Percentiles rank a stretch among this genome's conserved stretches.
These are phyloP conservation scores for Dryobotodes eremita DNA, from an alignment of 2,888 invertebrate species.

Conservation along the genomic window DNA sequence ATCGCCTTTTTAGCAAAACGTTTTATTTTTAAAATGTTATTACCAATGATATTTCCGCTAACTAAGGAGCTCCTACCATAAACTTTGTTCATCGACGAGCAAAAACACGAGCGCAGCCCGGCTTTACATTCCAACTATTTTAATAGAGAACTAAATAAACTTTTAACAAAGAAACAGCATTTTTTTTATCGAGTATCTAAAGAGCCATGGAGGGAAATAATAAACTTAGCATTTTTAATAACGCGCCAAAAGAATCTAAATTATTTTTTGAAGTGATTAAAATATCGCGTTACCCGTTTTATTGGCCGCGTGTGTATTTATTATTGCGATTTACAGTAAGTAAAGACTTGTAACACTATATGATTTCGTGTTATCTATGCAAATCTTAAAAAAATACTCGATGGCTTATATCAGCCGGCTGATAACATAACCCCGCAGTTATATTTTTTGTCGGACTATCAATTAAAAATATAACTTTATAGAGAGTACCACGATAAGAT, in stretches of 20 bases:
- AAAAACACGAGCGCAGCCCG: conserved; percentile 39
- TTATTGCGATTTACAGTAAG: conserved; percentile 31
- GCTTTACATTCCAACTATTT: conserved; percentile 52
- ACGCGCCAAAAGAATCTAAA: conserved; percentile 37
- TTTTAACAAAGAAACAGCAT: conserved; percentile 46
- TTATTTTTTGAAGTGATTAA: conserved; percentile 43
- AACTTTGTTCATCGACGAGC: conserved; percentile 38
- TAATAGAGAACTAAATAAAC: conserved; percentile 48
- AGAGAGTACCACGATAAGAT: conserved; percentile 20
- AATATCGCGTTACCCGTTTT: conserved; percentile 39
- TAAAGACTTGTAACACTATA: conserved; percentile 24
- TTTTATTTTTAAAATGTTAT: conserved; percentile 31
- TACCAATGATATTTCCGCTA: conserved; percentile 39
- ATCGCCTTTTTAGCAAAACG: conserved; percentile 21
- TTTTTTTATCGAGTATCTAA: conserved; percentile 50
- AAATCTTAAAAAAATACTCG: conserved; percentile 21
- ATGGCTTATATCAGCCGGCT: not conserved
- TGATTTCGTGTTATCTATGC: conserved; percentile 11
- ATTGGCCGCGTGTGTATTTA: conserved; percentile 31
- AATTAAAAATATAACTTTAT: conserved; percentile 32
- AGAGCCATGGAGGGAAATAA: conserved; percentile 46
- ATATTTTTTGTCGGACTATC: conserved; percentile 12
- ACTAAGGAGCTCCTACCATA: conserved; percentile 24
- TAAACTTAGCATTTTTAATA: conserved; percentile 53
- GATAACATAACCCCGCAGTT: not conserved